These are phyloP conservation scores for Gasterosteus aculeatus DNA, from an alignment of 2,113 vertebrate genomes.

Conservation along the genomic window DNA sequence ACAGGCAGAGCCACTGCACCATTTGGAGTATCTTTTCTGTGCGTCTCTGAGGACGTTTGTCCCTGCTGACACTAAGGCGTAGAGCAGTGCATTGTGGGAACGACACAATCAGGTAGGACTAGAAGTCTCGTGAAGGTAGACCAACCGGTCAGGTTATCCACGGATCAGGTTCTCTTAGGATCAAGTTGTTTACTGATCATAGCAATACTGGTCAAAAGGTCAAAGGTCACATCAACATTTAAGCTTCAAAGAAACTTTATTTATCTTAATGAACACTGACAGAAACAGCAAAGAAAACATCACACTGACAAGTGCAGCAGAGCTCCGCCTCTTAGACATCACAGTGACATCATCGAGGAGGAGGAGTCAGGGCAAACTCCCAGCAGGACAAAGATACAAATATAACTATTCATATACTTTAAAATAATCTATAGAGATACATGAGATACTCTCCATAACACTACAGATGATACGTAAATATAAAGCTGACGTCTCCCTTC, in stretches of 20 bases:
- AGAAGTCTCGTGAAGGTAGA: too few relatives aligned
- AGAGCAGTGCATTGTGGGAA: neutral
- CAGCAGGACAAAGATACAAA: conserved; percentile 5
- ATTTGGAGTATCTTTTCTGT: conserved; percentile 8
- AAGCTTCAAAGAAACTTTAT: conserved; percentile 52
- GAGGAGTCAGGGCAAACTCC: neutral
- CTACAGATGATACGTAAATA: conserved; percentile 35
- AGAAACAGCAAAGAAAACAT: conserved; percentile 35
- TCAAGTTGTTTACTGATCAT: neutral
- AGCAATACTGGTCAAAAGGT: too few relatives aligned
- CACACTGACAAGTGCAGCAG: conserved; percentile 6
- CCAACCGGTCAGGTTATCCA: neutral
- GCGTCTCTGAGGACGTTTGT: conserved; percentile 9
- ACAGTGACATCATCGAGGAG: conserved; percentile 61
- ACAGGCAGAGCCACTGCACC: conserved; percentile 25
- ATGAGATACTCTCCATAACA: conserved; percentile 11
- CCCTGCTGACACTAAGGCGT: neutral
- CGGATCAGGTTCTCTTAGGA: too few relatives aligned
- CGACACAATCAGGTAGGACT: neutral
- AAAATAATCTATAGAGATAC: conserved; percentile 49
- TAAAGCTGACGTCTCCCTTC: neutral
- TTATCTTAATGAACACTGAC: conserved; percentile 48
- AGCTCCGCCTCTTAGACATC: neutral
- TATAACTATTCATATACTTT: conserved; percentile 42
- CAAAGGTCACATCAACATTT: neutral